Evolutionary conservation across 2,797 vertebrate genomes (phyloP).

Genomic region (Acropternis orthonyx): DNA sequence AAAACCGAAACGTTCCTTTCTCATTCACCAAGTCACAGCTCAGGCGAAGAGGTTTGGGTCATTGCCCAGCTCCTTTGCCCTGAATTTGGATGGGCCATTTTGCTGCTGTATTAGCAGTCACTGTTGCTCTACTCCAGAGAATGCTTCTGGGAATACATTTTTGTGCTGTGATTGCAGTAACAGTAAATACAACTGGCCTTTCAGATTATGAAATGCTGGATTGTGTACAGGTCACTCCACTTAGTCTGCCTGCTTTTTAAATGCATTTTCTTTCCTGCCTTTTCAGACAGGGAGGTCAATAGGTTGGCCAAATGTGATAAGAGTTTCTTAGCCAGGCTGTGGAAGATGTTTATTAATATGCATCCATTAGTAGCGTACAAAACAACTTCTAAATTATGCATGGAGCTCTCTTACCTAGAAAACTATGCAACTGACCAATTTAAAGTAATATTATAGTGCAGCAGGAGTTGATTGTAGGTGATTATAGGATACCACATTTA

Average conservation of each 20-base stretch:
- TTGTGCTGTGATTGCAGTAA: background rate
- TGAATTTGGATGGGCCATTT: slow-evolving; percentile 16
- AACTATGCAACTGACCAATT: background rate
- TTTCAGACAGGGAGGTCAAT: background rate
- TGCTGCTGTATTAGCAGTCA: background rate
- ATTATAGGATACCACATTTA: background rate
- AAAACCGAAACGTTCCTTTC: background rate
- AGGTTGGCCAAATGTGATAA: background rate
- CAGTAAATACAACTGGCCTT: background rate
- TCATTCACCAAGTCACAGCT: slow-evolving; percentile 1
- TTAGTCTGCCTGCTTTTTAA: background rate
- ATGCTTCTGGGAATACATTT: background rate
- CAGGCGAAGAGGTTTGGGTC: slow-evolving; percentile 21
- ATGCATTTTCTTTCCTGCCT: background rate
- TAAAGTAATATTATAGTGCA: background rate
- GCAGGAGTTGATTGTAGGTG: background rate
- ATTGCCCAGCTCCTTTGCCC: background rate
- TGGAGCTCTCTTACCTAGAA: background rate
- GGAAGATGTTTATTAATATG: background rate
- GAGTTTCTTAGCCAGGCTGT: background rate
- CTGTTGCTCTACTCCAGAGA: background rate
- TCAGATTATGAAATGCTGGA: background rate
- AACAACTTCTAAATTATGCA: background rate
- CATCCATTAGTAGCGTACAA: background rate
- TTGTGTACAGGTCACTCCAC: background rate